Conservation (phyloP, 2,888 invertebrate species). For the Leptinotarsa tumamoca region DNA sequence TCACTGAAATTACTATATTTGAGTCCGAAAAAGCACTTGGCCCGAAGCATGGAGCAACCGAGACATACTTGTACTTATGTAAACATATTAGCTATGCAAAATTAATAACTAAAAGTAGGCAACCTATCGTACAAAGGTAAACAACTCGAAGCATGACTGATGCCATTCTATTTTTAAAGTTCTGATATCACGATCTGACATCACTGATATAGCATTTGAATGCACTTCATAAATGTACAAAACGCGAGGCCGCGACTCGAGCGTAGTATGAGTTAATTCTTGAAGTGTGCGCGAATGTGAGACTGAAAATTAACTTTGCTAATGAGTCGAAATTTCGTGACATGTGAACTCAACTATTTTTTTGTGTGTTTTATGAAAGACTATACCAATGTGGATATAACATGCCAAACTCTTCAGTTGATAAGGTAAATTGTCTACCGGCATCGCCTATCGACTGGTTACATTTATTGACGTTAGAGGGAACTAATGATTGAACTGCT, state of each 20-base stretch:
- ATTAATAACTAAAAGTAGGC: conserved; percentile 38
- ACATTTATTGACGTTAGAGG: not conserved
- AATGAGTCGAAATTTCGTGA: conserved; percentile 5
- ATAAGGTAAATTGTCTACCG: conserved; percentile 31
- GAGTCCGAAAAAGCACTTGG: too few relatives aligned
- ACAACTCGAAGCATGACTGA: conserved; percentile 49
- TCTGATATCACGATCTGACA: conserved; percentile 54
- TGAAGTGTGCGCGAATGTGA: not conserved
- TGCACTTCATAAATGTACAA: conserved; percentile 15
- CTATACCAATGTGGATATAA: conserved; percentile 9
- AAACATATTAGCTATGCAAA: not conserved
- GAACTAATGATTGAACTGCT: not conserved
- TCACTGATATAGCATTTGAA: conserved; percentile 45
- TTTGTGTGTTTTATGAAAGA: conserved; percentile 22
- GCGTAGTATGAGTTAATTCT: not conserved
- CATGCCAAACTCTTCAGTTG: conserved; percentile 27
- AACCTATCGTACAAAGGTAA: conserved; percentile 49
- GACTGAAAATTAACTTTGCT: not conserved
- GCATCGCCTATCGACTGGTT: not conserved
- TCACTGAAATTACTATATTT: too few relatives aligned
- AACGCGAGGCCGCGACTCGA: conserved; percentile 19
- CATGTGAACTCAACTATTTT: conserved; percentile 25
- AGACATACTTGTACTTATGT: not conserved
- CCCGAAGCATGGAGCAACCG: not conserved
- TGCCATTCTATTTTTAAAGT: conserved; percentile 56